phyloP scores from a whole-genome alignment of 92 coral and sea anemone species.

The Heliopora coerulea region DNA sequence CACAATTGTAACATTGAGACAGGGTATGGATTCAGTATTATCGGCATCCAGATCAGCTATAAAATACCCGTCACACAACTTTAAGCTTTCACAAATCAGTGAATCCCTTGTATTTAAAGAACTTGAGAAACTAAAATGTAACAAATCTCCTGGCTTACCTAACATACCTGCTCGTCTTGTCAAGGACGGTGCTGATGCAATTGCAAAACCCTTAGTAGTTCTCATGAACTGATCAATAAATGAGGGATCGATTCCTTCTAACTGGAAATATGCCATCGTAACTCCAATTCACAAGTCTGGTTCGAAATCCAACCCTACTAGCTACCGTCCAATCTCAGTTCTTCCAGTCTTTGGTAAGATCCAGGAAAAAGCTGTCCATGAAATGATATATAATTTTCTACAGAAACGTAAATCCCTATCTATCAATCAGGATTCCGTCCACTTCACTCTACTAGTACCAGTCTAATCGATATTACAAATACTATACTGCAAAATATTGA shows the following conservation, averaged over 20 bases:
- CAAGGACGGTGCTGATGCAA: constrained; percentile 52
- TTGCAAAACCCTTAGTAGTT: constrained; percentile 43
- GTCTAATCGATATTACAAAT: constrained; percentile 58
- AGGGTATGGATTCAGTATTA: too few relatives aligned
- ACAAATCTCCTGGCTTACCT: constrained; percentile 43
- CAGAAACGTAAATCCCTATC: constrained; percentile 26
- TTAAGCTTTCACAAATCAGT: constrained; percentile 44
- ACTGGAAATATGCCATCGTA: constrained; percentile 49
- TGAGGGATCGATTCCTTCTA: constrained; percentile 49
- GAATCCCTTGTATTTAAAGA: constrained; percentile 45
- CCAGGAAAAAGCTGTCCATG: constrained; percentile 24
- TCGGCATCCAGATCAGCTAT: constrained; percentile 1
- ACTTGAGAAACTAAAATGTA: constrained; percentile 37
- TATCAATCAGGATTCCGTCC: constrained; percentile 52
- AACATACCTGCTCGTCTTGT: constrained; percentile 59
- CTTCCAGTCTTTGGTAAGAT: constrained; percentile 18
- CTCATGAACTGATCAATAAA: constrained; percentile 53
- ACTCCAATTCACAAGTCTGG: constrained; percentile 39
- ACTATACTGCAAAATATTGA: too few relatives aligned
- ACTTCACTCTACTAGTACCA: constrained; percentile 54
- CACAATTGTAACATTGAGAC: constrained; percentile 38
- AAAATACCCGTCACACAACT: constrained; percentile 26
- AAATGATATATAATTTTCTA: constrained; percentile 31
- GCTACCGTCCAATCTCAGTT: too few relatives aligned
- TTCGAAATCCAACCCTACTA: constrained; percentile 1